These are phyloP conservation scores for Epizoanthus illoricatus DNA, from an alignment of 92 coral and sea anemone genomes.

Conservation along the genomic window DNA sequence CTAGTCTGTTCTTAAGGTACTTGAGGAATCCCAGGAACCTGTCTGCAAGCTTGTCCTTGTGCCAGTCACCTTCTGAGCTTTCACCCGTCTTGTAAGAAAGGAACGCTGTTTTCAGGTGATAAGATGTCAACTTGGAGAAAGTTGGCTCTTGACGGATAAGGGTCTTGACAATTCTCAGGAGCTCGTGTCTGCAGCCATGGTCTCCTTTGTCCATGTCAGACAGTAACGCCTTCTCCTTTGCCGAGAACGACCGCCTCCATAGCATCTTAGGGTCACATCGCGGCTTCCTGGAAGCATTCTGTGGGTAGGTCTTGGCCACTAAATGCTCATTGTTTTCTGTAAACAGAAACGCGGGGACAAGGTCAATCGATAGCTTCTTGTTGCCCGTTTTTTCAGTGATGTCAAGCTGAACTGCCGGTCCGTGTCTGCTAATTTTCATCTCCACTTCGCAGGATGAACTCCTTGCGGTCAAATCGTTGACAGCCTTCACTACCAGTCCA, in stretches of 20 bases:
- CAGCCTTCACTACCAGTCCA: conserved; percentile 58
- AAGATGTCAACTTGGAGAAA: conserved; percentile 68
- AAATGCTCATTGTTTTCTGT: conserved; percentile 50
- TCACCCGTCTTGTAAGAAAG: conserved; percentile 51
- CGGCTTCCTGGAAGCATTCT: conserved; percentile 15
- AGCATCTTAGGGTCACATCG: conserved; percentile 49
- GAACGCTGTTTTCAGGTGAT: conserved; percentile 77
- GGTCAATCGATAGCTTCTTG: conserved; percentile 62
- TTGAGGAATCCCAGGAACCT: conserved; percentile 64
- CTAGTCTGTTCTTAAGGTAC: conserved; percentile 43
- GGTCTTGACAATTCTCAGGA: conserved; percentile 68
- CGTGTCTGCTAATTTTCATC: conserved; percentile 60
- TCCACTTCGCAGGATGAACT: conserved; percentile 19
- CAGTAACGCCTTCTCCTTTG: conserved; percentile 65
- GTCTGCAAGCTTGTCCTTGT: conserved; percentile 57
- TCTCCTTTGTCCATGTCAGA: conserved; percentile 73
- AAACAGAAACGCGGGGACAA: conserved; percentile 65
- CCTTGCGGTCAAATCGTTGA: conserved; percentile 36
- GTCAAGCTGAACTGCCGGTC: conserved; percentile 84
- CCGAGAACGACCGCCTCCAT: conserved; percentile 83
- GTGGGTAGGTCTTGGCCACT: conserved; percentile 64
- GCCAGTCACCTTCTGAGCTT: conserved; percentile 44
- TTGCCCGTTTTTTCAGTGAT: conserved; percentile 47
- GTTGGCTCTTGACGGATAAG: conserved; percentile 59
- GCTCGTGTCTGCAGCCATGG: conserved; percentile 74